Evolutionary conservation across 2,797 vertebrate genomes (phyloP).

Genomic region (Trichosurus vulpecula): DNA sequence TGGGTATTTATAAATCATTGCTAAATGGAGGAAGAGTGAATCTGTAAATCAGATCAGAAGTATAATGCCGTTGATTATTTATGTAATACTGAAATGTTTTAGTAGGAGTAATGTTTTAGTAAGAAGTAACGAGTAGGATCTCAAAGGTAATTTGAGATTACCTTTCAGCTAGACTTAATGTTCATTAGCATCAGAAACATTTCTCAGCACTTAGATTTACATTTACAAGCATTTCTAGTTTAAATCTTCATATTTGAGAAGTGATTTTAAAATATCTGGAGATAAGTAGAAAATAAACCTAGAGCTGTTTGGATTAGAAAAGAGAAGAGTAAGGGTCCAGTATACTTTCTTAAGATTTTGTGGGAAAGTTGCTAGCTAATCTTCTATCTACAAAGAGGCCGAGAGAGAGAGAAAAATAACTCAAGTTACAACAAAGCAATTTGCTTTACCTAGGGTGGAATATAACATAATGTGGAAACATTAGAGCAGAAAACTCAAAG

Average conservation of each 20-base stretch:
- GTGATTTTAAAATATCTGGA: background rate
- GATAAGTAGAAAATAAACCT: background rate
- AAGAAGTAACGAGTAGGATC: background rate
- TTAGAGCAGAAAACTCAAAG: rapidly evolving
- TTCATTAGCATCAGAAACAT: no score
- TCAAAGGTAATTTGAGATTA: no score
- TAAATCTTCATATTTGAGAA: background rate
- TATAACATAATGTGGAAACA: rapidly evolving
- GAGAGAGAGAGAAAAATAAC: background rate
- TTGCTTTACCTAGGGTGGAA: background rate
- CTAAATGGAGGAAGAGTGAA: background rate
- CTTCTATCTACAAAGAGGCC: no score
- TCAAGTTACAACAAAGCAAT: background rate
- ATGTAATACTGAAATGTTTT: background rate
- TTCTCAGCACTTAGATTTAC: background rate
- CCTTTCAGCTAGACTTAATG: no score
- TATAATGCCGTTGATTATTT: background rate
- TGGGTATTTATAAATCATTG: background rate
- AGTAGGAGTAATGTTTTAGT: background rate
- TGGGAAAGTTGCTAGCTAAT: background rate
- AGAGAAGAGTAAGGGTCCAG: background rate
- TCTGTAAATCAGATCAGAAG: background rate
- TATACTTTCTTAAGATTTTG: rapidly evolving
- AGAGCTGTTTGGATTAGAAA: background rate
- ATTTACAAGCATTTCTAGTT: background rate